A percentile compares a stretch with the other conserved stretches of the same genome.
phyloP scores from a whole-genome alignment of 2,113 vertebrate species.

The Leptocoma aspasia region DNA sequence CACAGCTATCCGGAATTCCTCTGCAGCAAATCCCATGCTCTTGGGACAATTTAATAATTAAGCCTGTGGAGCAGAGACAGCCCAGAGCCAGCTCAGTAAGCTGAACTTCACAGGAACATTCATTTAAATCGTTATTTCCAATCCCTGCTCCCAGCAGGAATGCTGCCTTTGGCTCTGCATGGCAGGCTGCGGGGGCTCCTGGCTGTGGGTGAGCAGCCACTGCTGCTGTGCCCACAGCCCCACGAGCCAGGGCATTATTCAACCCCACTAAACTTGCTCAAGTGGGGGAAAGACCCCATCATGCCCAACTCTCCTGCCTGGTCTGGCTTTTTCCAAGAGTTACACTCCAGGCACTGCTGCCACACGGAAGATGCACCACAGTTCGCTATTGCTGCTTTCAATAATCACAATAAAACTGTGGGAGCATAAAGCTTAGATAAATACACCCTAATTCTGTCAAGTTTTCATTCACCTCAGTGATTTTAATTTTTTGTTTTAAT shows the following conservation, averaged over 20 bases:
- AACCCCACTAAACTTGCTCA: neutral
- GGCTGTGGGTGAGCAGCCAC: neutral
- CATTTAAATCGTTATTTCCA: neutral
- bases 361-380: neutral
- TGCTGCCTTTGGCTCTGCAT: neutral
- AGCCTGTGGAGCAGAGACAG: neutral
- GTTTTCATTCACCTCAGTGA: neutral
- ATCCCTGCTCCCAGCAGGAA: neutral
- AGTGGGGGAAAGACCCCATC: rapidly evolving
- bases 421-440: neutral
- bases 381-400: neutral
- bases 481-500: neutral
- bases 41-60: neutral
- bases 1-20: neutral
- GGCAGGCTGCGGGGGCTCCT: neutral
- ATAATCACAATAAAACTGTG: neutral
- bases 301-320: rapidly evolving
- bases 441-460: too few relatives aligned
- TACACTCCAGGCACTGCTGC: neutral
- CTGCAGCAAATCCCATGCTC: neutral
- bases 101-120: neutral
- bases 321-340: neutral
- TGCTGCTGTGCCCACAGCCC: neutral
- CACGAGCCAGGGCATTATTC: rapidly evolving
- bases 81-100: neutral